These are phyloP conservation scores for Falco biarmicus DNA, from an alignment of 2,797 vertebrate genomes.

Conservation along the genomic window DNA sequence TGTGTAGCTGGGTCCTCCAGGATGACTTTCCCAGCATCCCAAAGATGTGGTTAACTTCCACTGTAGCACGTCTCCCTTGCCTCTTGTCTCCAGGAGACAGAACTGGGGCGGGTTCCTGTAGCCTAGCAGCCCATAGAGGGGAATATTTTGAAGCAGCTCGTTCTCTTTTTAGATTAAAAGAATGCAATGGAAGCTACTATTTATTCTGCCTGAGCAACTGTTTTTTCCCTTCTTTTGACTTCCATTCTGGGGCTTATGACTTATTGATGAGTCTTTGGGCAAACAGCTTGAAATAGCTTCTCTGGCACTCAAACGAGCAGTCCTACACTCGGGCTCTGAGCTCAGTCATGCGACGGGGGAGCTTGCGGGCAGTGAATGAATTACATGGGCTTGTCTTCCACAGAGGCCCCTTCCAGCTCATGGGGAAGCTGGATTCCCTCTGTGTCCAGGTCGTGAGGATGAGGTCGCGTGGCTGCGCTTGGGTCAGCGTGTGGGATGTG, in stretches of 20 bases:
- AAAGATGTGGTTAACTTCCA: background rate
- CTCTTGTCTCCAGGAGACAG: background rate
- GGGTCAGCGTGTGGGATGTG: background rate
- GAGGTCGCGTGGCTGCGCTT: background rate
- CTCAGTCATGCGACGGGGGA: background rate
- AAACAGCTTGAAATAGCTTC: conserved; percentile 57
- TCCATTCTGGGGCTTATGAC: conserved; percentile 63
- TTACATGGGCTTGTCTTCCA: background rate
- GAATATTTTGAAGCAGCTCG: conserved; percentile 20
- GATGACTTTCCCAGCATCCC: background rate
- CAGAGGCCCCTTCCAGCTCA: background rate
- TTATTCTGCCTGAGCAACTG: conserved; percentile 63
- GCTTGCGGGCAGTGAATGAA: background rate
- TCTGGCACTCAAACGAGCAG: conserved; percentile 43
- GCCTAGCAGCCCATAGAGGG: background rate
- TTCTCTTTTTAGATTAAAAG: conserved; percentile 30
- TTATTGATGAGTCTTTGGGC: conserved; percentile 70
- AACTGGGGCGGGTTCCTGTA: background rate
- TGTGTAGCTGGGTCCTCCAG: background rate
- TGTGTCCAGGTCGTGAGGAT: background rate
- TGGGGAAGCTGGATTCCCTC: background rate
- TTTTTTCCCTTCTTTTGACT: conserved; percentile 50
- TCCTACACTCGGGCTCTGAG: conserved; percentile 11
- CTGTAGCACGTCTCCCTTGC: background rate
- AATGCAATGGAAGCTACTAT: conserved; percentile 44